Conservation (phyloP, 53 echinoderm and acorn worm genomes). For the Apostichopus leukothele region DNA sequence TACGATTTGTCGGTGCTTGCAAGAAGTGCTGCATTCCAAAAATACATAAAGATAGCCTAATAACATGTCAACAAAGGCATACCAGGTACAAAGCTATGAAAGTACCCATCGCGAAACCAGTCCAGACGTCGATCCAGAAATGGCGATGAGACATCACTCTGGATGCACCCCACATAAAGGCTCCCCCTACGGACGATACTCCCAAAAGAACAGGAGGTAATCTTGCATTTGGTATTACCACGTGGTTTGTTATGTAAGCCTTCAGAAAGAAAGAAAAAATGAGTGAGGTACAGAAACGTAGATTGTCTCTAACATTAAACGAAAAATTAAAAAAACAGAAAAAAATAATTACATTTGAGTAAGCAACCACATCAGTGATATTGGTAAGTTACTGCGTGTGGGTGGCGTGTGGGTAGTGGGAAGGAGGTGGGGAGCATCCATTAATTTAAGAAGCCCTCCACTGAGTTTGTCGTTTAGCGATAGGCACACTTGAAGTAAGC, state of each 20-base stretch:
- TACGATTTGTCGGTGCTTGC: too few species aligned
- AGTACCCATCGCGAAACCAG: constrained; percentile 74
- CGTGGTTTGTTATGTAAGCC: constrained; percentile 74
- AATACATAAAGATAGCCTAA: too few species aligned
- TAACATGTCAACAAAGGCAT: constrained; percentile 8
- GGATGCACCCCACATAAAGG: constrained; percentile 68
- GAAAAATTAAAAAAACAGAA: neutral
- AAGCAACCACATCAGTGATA: neutral
- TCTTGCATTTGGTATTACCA: constrained; percentile 61
- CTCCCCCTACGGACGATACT: constrained; percentile 54
- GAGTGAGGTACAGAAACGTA: too few species aligned
- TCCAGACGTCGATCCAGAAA: constrained; percentile 79
- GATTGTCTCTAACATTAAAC: neutral
- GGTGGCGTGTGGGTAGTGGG: too few species aligned
- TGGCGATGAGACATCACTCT: constrained; percentile 67
- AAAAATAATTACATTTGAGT: neutral
- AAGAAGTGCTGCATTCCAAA: too few species aligned
- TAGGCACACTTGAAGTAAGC: neutral
- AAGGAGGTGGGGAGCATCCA: too few species aligned
- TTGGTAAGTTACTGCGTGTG: neutral
- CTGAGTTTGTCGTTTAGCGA: too few species aligned
- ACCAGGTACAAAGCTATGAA: constrained; percentile 77
- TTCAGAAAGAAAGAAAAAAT: constrained; percentile 23
- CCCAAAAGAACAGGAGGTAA: constrained; percentile 70
- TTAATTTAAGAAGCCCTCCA: too few species aligned